Conservation (phyloP, 2,797 vertebrate genomes). For the Mormyrops attenuatus region DNA sequence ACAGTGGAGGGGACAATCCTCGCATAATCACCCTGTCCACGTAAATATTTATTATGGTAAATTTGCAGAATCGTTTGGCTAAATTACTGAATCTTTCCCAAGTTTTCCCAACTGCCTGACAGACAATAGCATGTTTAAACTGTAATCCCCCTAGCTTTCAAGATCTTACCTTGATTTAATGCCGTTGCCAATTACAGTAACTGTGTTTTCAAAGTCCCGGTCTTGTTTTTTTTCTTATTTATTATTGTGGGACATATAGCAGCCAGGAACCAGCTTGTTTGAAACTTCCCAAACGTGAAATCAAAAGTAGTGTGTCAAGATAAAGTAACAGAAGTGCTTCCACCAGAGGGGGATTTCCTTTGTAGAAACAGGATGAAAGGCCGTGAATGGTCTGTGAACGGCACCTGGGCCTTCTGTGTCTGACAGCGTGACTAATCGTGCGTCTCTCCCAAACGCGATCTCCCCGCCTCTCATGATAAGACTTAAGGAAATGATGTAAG, state of each 20-base stretch:
- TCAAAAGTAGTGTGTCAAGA: neutral
- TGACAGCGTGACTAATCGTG: neutral
- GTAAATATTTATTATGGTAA: slow-evolving; percentile 69
- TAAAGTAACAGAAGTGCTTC: neutral
- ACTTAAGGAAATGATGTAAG: neutral
- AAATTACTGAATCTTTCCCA: slow-evolving; percentile 44
- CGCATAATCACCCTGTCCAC: slow-evolving; percentile 49
- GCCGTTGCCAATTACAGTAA: neutral
- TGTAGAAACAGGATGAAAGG: neutral
- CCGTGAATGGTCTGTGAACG: neutral
- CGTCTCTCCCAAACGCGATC: neutral
- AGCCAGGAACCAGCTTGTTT: neutral
- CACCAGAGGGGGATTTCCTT: neutral
- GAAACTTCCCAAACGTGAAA: neutral
- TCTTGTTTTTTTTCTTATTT: neutral
- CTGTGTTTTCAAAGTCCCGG: neutral
- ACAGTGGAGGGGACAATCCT: slow-evolving; percentile 46
- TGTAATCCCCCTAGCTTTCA: slow-evolving; percentile 13
- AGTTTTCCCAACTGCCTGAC: slow-evolving; percentile 21
- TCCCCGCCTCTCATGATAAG: neutral
- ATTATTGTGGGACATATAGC: neutral
- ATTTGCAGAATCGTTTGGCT: slow-evolving; percentile 48
- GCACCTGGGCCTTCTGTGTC: neutral
- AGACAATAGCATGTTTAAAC: slow-evolving; percentile 25
- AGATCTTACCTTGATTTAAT: slow-evolving; percentile 15